Evolutionary conservation across 2,113 vertebrate species (phyloP), one percentile per base, ranked within the genome.

Genomic region (Oceanodroma tethys): DNA sequence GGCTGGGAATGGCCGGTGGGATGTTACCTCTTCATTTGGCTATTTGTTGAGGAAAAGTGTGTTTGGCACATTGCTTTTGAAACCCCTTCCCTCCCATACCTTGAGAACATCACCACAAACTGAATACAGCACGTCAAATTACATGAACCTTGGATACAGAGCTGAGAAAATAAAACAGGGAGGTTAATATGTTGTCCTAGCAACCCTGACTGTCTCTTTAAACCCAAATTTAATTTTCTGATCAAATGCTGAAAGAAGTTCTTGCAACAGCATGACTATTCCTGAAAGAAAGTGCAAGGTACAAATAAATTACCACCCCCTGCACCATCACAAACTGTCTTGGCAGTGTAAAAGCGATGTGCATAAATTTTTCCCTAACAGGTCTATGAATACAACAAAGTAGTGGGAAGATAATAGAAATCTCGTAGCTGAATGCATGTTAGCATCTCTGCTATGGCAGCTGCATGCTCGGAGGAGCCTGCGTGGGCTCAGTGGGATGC

Each of bases 191-290:
- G 93, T 96, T 97, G 94, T 95, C 94, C 92, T 97, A 88, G 95
- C 92, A 97, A 96, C 96, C 82, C 38, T 23, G 87, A 94, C 96
- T 97, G 95, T 93, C 60, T 92, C 95, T 97, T 97, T 96, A 95
- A 95, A 95, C 76, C 56, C 76, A 94, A 97, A 97, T 95, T 96
- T 93, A 97, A 96, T 97, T 97, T 97, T 95, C 94, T 74, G 93
- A 97, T 94, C 92, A 92, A 94, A 95, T 21, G 84, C 65, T 93
- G 96, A 95, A 95, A 96, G 91, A 94, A 83, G 70, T 89, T 96
- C 91, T 95, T 86, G 81, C 88, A 97, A 93, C 48, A 72, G 86
- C 83, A 71, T 12, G 88, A 93, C 92, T 96, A 90, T 90, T 97
- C 94, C 62, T 38, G 8, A 90, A 95, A 78, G 88, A 74, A 96